Base-by-base conservation (phyloP, 2,113 vertebrate genomes). In the Potamarius usumacintae region DNA sequence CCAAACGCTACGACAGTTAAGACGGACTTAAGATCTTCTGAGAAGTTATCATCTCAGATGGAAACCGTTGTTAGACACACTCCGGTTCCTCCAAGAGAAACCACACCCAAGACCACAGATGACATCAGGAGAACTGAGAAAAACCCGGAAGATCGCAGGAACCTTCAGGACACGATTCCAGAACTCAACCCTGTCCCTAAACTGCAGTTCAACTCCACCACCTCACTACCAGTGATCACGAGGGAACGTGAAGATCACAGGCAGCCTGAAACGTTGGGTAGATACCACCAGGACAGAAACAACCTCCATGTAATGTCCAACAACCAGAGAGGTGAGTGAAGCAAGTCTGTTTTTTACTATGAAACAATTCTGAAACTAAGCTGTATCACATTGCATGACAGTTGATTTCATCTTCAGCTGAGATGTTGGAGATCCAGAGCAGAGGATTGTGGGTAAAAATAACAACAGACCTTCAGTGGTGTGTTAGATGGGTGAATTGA, bases 151-250 rank as follows among this genome's bases (percentile, higher is more conserved):
- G 53, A 77, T 60, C 18, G 0, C 20, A 18, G 22, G 81, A 30
- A 57, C 57, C 63, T 72, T 63, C 87, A 58, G 4, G 25, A 63
- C 74, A n/a, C 15, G 11, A 74, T 82, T 81, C 72, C 62, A 11
- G 53, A 92, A 52, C 86, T 80, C 62, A 27, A 25, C 58, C 88
- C 74, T 12, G 7, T 88, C 10, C 91, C 92, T 48, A 85, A 89
- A 15, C 86, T 94, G 17, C 94, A 92, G 78, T 93, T 95, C 89
- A 93, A 89, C 22, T 94, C 94, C 2, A 96, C 95, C 9, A 93
- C 90, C 65, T 89, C 89, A 71, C 87, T 92, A 9, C 94, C 90
- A 0, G 86, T 95, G 22, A 93, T 89, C 74, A 58, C 94, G 18
- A 92, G 80, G 83, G 95, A 94, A 55, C 92, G 94, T 0, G 89